Conservation (phyloP, 1,140 invertebrate genomes). For the Anastrepha obliqua region DNA sequence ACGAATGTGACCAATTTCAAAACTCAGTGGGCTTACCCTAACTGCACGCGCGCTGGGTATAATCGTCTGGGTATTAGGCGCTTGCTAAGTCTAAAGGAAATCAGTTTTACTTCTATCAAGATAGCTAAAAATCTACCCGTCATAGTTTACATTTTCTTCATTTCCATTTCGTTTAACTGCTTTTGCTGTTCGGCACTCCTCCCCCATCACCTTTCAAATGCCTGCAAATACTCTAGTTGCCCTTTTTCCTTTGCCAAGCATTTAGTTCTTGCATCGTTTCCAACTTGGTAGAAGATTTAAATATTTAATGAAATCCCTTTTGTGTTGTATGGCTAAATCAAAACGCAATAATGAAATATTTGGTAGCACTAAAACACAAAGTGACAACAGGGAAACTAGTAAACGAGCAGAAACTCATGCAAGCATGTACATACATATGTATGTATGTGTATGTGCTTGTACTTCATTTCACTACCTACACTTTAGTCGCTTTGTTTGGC, state of each 20-base stretch:
- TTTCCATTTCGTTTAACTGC: neutral
- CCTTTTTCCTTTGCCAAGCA: neutral
- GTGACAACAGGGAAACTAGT: neutral
- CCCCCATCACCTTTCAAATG: neutral
- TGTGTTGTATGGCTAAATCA: neutral
- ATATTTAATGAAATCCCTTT: conserved; percentile 24
- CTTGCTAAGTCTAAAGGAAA: too few relatives aligned
- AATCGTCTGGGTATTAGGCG: too few relatives aligned
- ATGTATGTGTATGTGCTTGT: neutral
- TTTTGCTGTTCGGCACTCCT: too few relatives aligned
- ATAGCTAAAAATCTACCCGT: too few relatives aligned
- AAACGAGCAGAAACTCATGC: neutral
- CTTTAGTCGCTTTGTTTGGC: neutral
- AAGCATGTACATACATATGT: neutral
- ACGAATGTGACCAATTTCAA: too few relatives aligned
- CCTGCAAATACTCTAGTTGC: neutral
- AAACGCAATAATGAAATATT: neutral
- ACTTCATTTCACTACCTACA: neutral
- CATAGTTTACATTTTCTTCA: neutral
- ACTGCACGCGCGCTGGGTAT: too few relatives aligned
- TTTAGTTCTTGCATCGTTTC: neutral
- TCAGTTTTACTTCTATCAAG: too few relatives aligned
- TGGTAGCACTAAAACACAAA: neutral
- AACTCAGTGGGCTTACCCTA: too few relatives aligned
- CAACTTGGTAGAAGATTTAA: too few relatives aligned